phyloP scores from a whole-genome alignment of 2,113 vertebrate genomes.

The Amblyornis subalaris region DNA sequence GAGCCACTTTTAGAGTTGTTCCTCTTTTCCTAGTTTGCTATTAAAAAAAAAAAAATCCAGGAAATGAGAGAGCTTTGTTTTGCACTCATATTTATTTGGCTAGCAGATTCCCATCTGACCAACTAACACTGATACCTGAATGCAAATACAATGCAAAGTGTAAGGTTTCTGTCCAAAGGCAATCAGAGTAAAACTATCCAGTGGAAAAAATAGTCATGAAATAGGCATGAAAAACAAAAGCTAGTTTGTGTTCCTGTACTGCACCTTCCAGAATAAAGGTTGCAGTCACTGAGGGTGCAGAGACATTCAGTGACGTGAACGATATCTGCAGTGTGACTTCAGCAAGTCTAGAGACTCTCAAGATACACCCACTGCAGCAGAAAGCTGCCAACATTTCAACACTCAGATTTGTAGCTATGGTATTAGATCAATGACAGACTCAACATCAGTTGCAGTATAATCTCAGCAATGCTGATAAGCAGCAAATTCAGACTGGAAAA shows the following conservation, averaged over 20 bases:
- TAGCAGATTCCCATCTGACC: background rate
- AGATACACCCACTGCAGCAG: slow-evolving; percentile 61
- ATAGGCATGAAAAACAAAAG: background rate
- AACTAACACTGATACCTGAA: background rate
- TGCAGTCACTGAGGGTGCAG: background rate
- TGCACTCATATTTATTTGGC: background rate
- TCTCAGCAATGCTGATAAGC: slow-evolving; percentile 34
- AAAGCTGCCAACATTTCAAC: slow-evolving; percentile 45
- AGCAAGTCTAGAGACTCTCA: slow-evolving; percentile 26
- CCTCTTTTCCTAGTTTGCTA: background rate
- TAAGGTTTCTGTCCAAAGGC: background rate
- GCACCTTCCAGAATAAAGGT: background rate
- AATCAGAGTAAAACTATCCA: background rate
- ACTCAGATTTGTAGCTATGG: background rate
- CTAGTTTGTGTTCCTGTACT: background rate
- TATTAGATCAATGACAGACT: slow-evolving; percentile 53
- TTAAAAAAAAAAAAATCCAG: background rate
- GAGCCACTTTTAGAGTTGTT: background rate
- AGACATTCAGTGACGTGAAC: background rate
- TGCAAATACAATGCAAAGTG: background rate
- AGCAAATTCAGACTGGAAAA: slow-evolving; percentile 27
- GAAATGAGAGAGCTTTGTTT: background rate
- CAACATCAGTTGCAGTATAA: slow-evolving; percentile 30
- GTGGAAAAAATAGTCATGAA: background rate
- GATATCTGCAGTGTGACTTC: slow-evolving; percentile 56